Percentiles rank a stretch among this genome's conserved stretches.
Conservation (phyloP, 2,888 invertebrate genomes). For the Meta bourneti region DNA sequence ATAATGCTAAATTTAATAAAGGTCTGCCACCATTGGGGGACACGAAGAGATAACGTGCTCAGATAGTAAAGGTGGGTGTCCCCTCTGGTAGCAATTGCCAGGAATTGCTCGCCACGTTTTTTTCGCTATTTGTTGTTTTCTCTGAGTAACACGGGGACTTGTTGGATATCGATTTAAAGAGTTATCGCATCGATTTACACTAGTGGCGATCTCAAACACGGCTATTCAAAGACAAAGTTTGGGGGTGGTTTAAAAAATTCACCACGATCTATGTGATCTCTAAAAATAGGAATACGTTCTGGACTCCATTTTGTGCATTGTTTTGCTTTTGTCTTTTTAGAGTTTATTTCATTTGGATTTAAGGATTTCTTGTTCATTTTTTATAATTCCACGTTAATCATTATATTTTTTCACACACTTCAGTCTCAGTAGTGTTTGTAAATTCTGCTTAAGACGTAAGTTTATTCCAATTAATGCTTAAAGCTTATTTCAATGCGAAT, state of each 20-base stretch:
- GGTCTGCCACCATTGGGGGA: constrained; percentile 17
- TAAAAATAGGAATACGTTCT: too few relatives aligned
- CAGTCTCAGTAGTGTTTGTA: too few relatives aligned
- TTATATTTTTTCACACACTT: too few relatives aligned
- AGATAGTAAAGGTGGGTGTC: constrained; percentile 56
- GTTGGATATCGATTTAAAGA: constrained; percentile 55
- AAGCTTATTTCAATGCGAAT: too few relatives aligned
- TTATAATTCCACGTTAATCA: background rate
- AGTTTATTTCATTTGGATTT: background rate
- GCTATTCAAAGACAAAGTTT: constrained; percentile 24
- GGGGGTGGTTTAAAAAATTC: constrained; percentile 19
- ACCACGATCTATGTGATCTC: background rate
- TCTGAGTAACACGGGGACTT: constrained; percentile 28
- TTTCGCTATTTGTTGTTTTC: constrained; percentile 23
- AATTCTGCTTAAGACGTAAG: too few relatives aligned
- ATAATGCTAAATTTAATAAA: constrained; percentile 66
- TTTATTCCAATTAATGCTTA: too few relatives aligned
- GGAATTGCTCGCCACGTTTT: background rate
- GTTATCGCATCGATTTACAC: constrained; percentile 56
- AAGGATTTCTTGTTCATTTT: background rate
- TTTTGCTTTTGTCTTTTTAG: too few relatives aligned
- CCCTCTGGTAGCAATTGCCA: constrained; percentile 53
- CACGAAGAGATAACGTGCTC: constrained; percentile 33
- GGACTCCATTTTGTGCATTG: too few relatives aligned
- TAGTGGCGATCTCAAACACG: constrained; percentile 16